A percentile compares a stretch with the other conserved stretches of the same genome.
These are phyloP conservation scores for Temnopleurus reevesii DNA, from an alignment of 53 echinoderm and acorn worm species.

Conservation along the genomic window DNA sequence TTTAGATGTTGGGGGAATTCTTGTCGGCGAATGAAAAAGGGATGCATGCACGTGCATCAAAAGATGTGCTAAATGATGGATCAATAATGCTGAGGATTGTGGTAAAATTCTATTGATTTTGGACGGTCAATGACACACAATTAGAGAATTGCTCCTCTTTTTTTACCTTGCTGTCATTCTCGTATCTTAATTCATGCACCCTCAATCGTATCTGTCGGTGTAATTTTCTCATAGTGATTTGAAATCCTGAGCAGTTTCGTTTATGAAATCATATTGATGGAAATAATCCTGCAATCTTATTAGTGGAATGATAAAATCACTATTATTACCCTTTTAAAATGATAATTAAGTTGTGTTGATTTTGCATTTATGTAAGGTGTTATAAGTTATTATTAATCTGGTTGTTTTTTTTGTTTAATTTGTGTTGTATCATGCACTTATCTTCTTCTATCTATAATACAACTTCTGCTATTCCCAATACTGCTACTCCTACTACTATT, in stretches of 20 bases:
- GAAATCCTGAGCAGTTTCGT: not conserved
- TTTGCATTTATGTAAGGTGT: no score
- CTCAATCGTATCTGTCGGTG: not conserved
- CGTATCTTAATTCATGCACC: not conserved
- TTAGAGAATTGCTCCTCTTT: not conserved
- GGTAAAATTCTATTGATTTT: slow-evolving; percentile 27
- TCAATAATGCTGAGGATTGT: slow-evolving; percentile 16
- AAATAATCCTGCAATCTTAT: no score
- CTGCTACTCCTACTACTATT: no score
- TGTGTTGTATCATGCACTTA: no score
- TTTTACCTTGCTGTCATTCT: not conserved
- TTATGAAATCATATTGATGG: not conserved
- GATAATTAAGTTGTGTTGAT: not conserved
- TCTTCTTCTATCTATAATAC: no score
- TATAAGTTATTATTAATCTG: no score
- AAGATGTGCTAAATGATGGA: slow-evolving; percentile 11
- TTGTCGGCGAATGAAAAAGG: not conserved
- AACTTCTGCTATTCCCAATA: no score
- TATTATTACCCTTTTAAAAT: not conserved
- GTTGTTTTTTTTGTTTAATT: no score
- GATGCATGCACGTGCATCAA: not conserved
- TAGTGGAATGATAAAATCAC: no score
- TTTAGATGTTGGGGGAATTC: not conserved
- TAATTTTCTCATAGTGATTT: not conserved
- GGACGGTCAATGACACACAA: slow-evolving; percentile 46